Evolutionary conservation across 92 coral and sea anemone genomes (phyloP), one percentile per base, ranked within the genome.

Genomic region (Chrysogorgia sp.): DNA sequence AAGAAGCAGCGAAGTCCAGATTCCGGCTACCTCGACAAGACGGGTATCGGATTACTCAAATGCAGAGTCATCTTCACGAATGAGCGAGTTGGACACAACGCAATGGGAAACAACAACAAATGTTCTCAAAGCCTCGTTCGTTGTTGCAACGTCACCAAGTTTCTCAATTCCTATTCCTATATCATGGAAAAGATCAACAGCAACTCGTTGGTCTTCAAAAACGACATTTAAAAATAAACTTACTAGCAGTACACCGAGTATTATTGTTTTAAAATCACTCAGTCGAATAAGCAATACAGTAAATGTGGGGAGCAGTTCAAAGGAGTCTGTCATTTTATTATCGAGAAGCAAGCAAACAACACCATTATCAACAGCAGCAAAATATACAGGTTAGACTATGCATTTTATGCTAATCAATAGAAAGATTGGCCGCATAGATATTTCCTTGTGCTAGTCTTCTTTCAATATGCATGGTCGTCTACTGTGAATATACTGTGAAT

Each of bases 1-100:
- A 67, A 23, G 25, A 26, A 67, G 74, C 74, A 20, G 33, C 20
- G 40, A 67, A 1, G 50, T 67, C 14, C 17, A 25, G 19, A 58
- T 14, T 19, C 45, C 34, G 23, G 14, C 14, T 59, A 22, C 21
- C 33, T 8, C 48, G 22, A 69, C 40, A 35, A 69, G 76, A 23
- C 28, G 0, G 61, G 17, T 58, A 10, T 48, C 59, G 22, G 1
- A 21, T 69, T 0, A 1, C 19, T 19, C 34, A 8, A 34, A 30
- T 26, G 40, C 30, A 45, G 8, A 6, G 20, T 13, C 60, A 45
- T 12, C 60, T 30, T 1, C 59, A 69, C 13, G 6, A 37, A 65
- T 19, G 22, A 35, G n/a, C 9, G 45, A 63, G 8, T 26, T 20
- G 30, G 7, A 47, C n/a, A 26, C 30, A 50, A 65, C 13, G 41